Evolutionary conservation across 2,888 invertebrate species (phyloP), one percentile per base, ranked within the genome.

Genomic region (Neuroscelio doddi): DNA sequence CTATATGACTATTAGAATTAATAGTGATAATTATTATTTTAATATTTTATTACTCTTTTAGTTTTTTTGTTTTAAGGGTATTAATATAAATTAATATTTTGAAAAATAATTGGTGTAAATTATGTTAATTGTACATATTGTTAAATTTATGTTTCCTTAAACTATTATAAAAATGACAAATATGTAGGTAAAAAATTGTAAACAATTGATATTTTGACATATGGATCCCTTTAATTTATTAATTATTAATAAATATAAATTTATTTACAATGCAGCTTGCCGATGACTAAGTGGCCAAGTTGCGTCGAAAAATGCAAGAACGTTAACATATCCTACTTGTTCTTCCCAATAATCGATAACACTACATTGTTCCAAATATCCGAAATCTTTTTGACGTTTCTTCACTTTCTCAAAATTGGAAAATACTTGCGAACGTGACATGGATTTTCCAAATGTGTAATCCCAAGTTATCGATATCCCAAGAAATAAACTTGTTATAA

Each of bases 181-280:
- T 17, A 4, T 16, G 16, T 15, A 16, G 16, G 10, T 16, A 17
- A 32, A 24, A 24, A 8, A 16, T 16, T 14, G 21, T 32, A 21
- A 14, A 39, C 8, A 49, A 29, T 24, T 36, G 27, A 30, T 16
- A 0, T 36, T 10, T 9, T 39, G n/a, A 15, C 17, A 3, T 8
- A 8, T 39, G 1, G 4, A 16, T n/a, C n/a, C 1, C 14, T n/a
- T n/a, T n/a, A n/a, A n/a, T n/a, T n/a, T n/a, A n/a, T n/a, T n/a
- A n/a, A n/a, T n/a, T n/a, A n/a, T n/a, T n/a, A n/a, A n/a, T n/a
- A 17, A 12, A 14, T 3, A 15, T 68, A 21, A 2, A 21, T 2
- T 21, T 21, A 76, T 80, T 79, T 69, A 83, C 83, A 82, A 77
- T 42, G 72, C 53, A 7, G 80, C 78, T 64, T 83, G 82, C n/a